A percentile compares a stretch with the other conserved stretches of the same genome.
Conservation (phyloP, 2,113 vertebrate species). For the Sakesphorus luctuosus region DNA sequence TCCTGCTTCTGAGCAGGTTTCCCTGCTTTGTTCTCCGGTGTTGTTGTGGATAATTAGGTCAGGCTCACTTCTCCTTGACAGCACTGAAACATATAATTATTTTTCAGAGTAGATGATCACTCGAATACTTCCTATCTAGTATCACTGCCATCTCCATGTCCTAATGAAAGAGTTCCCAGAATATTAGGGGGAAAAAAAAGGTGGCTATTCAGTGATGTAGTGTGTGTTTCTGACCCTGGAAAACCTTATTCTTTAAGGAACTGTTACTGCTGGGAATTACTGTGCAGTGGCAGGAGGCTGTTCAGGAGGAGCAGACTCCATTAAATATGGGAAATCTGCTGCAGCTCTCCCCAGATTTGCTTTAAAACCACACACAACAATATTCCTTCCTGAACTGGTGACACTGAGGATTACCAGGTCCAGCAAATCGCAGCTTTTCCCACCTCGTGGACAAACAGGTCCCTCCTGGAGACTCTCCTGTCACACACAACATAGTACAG, state of each 20-base stretch:
- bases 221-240: slow-evolving; percentile 13
- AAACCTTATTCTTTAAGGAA: not conserved
- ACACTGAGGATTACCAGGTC: not conserved
- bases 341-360: not conserved
- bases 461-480: not conserved
- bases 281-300: not conserved
- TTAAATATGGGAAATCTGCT: not conserved
- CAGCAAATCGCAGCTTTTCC: not conserved
- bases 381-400: not conserved
- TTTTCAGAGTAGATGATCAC: not conserved
- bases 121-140: not conserved
- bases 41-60: not conserved
- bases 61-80: slow-evolving; percentile 13
- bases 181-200: not conserved
- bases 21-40: not conserved
- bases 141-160: not conserved
- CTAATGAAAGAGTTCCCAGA: slow-evolving; percentile 35
- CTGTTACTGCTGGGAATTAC: not conserved
- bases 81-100: not conserved
- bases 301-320: not conserved
- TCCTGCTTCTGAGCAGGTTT: not conserved
- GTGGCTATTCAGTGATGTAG: not conserved
- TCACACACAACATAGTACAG: not conserved
- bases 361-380: not conserved
- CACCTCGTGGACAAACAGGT: not conserved